Conservation (phyloP, 2,113 vertebrate genomes). For the Dissostichus mawsoni region DNA sequence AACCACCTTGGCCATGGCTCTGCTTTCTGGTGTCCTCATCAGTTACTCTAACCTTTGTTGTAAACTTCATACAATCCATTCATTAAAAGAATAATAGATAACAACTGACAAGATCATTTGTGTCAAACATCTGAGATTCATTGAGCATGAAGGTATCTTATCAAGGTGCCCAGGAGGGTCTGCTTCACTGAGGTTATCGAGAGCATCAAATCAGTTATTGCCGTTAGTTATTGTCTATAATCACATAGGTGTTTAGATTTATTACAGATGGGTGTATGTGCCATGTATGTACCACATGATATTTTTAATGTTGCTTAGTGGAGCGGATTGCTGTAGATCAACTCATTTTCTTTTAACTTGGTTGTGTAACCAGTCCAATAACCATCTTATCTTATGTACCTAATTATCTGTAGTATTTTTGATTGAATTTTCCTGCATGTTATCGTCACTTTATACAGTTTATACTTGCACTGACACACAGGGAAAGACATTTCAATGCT, state of each 20-base stretch:
- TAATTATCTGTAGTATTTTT: background rate
- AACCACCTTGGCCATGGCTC: background rate
- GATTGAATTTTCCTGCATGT: background rate
- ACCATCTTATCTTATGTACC: too few species aligned
- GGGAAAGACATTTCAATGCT: background rate
- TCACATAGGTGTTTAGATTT: background rate
- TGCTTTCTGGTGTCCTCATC: background rate
- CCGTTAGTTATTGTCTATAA: background rate
- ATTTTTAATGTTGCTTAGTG: too few species aligned
- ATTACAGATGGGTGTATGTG: background rate
- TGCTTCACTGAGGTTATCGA: too few species aligned
- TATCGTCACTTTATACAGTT: background rate
- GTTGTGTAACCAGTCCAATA: too few species aligned
- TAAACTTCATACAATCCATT: slow-evolving; percentile 5
- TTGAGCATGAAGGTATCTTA: slow-evolving; percentile 34
- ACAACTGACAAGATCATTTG: background rate
- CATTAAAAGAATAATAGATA: background rate
- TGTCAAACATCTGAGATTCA: slow-evolving; percentile 12
- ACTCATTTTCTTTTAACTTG: too few species aligned
- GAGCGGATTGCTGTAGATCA: too few species aligned
- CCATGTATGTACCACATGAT: too few species aligned
- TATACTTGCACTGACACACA: background rate
- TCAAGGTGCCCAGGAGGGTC: background rate
- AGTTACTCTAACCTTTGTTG: slow-evolving; percentile 2
- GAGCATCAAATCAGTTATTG: too few species aligned